Percentiles rank a stretch among this genome's conserved stretches.
Evolutionary conservation across 1,140 invertebrate species (phyloP).

Genomic region (Cephus cinctus): DNA sequence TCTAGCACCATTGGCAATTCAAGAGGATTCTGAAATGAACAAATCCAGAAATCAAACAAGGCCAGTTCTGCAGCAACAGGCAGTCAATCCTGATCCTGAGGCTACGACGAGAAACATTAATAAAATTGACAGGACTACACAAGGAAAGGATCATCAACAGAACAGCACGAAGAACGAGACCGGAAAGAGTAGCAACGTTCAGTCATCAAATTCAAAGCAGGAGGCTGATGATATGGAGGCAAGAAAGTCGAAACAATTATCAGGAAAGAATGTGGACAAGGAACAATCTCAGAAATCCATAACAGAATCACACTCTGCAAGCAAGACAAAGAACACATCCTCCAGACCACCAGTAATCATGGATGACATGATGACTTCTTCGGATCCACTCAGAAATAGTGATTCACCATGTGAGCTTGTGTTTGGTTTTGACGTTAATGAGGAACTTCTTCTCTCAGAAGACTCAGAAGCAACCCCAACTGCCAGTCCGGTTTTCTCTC

Average conservation of each 20-base stretch:
- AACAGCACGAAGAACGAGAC: constrained; percentile 6
- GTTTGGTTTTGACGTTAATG: constrained; percentile 71
- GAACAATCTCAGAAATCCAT: constrained; percentile 22
- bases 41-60: background rate
- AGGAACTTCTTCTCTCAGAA: constrained; percentile 58
- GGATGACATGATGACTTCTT: constrained; percentile 56
- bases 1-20: background rate
- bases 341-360: constrained; percentile 63
- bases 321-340: constrained; percentile 17
- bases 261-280: constrained; percentile 23
- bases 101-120: background rate
- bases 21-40: background rate
- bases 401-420: constrained; percentile 60
- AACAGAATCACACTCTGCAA: constrained; percentile 16
- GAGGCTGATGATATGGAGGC: constrained; percentile 25
- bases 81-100: constrained; percentile 3
- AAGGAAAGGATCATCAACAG: constrained; percentile 1
- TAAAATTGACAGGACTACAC: constrained; percentile 8
- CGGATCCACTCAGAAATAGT: constrained; percentile 40
- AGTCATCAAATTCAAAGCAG: constrained; percentile 17
- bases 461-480: constrained; percentile 26
- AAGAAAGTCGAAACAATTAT: constrained; percentile 30
- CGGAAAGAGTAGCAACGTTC: constrained; percentile 8
- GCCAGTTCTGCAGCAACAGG: background rate
- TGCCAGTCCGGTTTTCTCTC: constrained; percentile 24